Conservation (phyloP, 2,113 vertebrate genomes). For the Perccottus glenii region DNA sequence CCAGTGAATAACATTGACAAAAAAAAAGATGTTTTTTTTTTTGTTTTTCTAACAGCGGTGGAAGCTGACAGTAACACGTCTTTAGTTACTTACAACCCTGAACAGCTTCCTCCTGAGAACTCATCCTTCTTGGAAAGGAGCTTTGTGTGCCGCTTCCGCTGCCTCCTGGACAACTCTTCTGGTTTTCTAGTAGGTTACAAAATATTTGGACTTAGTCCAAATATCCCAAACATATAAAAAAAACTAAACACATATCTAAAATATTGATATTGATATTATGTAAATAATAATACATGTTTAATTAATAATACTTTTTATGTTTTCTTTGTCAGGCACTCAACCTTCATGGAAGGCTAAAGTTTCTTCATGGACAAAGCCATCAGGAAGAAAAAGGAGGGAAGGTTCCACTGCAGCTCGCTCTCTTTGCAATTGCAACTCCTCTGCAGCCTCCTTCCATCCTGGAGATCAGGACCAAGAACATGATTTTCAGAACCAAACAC, state of each 20-base stretch:
- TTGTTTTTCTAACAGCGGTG: conserved; percentile 45
- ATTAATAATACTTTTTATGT: neutral
- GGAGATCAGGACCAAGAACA: conserved; percentile 80
- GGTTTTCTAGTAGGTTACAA: conserved; percentile 88
- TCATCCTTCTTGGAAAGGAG: conserved; percentile 90
- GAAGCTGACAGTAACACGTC: conserved; percentile 60
- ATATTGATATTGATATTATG: too few relatives aligned
- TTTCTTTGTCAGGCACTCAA: conserved; percentile 71
- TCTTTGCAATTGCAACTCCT: conserved; percentile 81
- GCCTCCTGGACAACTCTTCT: conserved; percentile 94
- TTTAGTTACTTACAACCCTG: conserved; percentile 81
- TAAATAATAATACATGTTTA: too few relatives aligned
- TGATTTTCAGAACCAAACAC: conserved; percentile 84
- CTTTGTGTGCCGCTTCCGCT: conserved; percentile 92
- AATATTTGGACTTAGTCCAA: neutral
- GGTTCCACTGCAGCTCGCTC: conserved; percentile 71
- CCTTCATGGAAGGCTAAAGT: conserved; percentile 82
- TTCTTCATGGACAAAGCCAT: conserved; percentile 78
- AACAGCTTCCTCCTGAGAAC: conserved; percentile 91
- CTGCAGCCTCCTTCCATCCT: conserved; percentile 79
- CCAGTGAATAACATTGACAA: too few relatives aligned
- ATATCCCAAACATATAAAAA: too few relatives aligned
- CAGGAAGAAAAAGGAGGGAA: conserved; percentile 68
- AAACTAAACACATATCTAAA: neutral
- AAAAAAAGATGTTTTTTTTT: too few relatives aligned